These are phyloP conservation scores for Neostethus bicornis DNA, from an alignment of 2,797 vertebrate species.

Conservation along the genomic window DNA sequence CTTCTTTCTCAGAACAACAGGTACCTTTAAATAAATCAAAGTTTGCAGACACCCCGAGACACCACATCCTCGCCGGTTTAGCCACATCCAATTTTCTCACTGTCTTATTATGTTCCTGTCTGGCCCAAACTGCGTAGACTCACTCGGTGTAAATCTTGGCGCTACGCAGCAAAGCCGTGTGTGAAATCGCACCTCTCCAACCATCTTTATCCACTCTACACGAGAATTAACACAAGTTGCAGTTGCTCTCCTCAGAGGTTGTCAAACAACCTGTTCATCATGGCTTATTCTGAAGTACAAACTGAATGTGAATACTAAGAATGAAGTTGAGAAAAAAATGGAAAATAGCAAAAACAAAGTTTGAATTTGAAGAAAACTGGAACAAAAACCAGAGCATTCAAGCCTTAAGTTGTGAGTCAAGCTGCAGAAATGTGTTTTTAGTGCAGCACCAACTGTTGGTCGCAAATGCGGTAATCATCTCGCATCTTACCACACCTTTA, in stretches of 20 bases:
- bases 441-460: too few species aligned
- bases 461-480: too few species aligned
- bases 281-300: constrained; percentile 18
- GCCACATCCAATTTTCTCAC: constrained; percentile 7
- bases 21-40: constrained; percentile 19
- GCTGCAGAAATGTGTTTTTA: too few species aligned
- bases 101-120: constrained; percentile 23
- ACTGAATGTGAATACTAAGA: too few species aligned
- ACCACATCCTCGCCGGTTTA: constrained; percentile 14
- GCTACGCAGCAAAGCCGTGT: constrained; percentile 6
- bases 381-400: too few species aligned
- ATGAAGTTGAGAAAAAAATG: background rate
- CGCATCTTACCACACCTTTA: too few species aligned
- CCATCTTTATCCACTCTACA: constrained; percentile 29
- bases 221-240: constrained; percentile 57
- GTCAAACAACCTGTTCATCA: constrained; percentile 39
- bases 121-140: constrained; percentile 5
- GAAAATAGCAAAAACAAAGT: constrained; percentile 1
- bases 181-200: constrained; percentile 33
- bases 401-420: too few species aligned
- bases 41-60: background rate
- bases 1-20: constrained; percentile 12
- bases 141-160: constrained; percentile 30
- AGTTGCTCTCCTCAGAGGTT: constrained; percentile 48
- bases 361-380: too few species aligned